Evolutionary conservation across 2,113 vertebrate genomes (phyloP), one percentile per base, ranked within the genome.

Genomic region (Serilophus lunatus): DNA sequence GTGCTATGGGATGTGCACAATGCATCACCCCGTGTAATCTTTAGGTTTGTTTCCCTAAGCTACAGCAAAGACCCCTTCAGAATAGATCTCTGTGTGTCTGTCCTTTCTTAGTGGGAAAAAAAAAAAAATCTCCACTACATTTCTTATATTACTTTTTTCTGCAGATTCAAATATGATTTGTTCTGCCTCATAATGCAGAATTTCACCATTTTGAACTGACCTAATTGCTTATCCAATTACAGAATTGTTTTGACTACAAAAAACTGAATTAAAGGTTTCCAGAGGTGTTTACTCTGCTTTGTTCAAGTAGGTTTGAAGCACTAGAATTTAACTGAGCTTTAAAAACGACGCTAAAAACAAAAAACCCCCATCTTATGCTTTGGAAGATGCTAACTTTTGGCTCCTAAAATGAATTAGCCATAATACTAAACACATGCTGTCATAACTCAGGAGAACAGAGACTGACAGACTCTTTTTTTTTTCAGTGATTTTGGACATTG

Each of bases 381-480:
- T 93, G 92, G 90, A 94, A 96, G 85, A 96, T 88, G 68, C 96
- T 90, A 95, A 81, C 82, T 93, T n/a, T 91, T 96, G 96, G 94
- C 92, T 92, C 47, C 68, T 92, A 18, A 68, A 83, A 88, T 33
- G 66, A 76, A 90, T 79, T 92, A 95, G 68, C 92, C 10, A 0
- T 97, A 96, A 97, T 95, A 81, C 68, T 93, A 94, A 97, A 94
- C 95, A 96, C 88, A 95, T 96, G 95, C 64, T 93, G 60, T 88
- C 72, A 51, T 93, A 96, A 96, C 38, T 76, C 88, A 56, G 82
- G 56, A 90, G 95, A 95, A 95, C 82, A 97, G 84, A 97, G 74
- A 90, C 78, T 90, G 66, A 92, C 50, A 90, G 88, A 75, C 64
- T 85, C n/a, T n/a, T n/a, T 24, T 82, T 89, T 92, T 93, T 85